phyloP scores from a whole-genome alignment of 2,797 vertebrate genomes.

The Nannoperca australis region DNA sequence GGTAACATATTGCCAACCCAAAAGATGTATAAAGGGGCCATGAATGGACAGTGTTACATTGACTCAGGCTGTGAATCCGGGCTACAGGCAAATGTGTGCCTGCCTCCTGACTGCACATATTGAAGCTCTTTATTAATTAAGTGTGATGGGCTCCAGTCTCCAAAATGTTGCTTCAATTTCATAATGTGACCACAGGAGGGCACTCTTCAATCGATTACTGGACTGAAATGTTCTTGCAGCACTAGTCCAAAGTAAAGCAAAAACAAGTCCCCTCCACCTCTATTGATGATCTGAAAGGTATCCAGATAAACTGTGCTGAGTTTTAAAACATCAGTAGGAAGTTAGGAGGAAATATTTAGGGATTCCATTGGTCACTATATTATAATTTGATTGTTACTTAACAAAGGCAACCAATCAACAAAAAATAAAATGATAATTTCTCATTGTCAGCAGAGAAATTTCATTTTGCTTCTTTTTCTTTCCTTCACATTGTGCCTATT shows the following conservation, averaged over 20 bases:
- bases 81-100: not conserved
- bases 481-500: not conserved
- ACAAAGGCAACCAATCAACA: not conserved
- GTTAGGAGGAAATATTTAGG: not conserved
- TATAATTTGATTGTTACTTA: not conserved
- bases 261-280: not conserved
- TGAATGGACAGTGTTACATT: not conserved
- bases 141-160: not conserved
- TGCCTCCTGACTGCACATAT: too few relatives aligned
- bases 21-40: not conserved
- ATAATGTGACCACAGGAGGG: conserved; percentile 19
- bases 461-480: too few relatives aligned
- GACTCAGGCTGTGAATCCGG: not conserved
- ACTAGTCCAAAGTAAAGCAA: not conserved
- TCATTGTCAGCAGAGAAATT: not conserved
- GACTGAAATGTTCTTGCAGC: not conserved
- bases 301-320: too few relatives aligned
- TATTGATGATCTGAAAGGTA: not conserved
- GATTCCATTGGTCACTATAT: not conserved
- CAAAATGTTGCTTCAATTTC: not conserved
- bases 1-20: not conserved
- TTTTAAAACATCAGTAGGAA: not conserved
- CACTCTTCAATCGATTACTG: not conserved
- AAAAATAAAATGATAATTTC: not conserved
- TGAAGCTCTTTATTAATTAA: not conserved